Evolutionary conservation across 1,140 invertebrate species (phyloP).

Genomic region (Sinella curviseta): DNA sequence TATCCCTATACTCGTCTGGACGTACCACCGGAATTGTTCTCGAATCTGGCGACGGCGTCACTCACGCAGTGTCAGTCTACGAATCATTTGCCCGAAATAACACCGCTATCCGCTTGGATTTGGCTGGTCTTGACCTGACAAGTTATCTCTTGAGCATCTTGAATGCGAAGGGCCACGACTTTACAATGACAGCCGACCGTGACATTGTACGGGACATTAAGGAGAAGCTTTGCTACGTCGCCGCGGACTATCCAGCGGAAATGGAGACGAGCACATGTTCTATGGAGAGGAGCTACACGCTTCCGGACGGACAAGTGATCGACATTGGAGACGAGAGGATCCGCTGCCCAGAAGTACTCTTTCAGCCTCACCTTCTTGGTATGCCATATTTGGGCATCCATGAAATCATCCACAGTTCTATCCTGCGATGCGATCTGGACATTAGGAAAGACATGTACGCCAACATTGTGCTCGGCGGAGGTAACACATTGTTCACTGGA

Average conservation of each 20-base stretch:
- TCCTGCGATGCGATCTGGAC: conserved; percentile 62
- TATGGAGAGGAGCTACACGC: conserved; percentile 59
- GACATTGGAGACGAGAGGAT: conserved; percentile 67
- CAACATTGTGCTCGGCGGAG: conserved; percentile 65
- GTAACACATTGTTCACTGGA: conserved; percentile 66
- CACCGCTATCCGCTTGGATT: conserved; percentile 74
- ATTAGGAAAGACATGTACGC: conserved; percentile 76
- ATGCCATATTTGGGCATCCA: conserved; percentile 57
- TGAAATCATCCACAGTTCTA: conserved; percentile 61
- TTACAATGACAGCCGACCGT: conserved; percentile 64
- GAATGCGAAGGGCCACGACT: conserved; percentile 71
- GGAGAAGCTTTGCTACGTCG: conserved; percentile 71
- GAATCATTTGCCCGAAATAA: conserved; percentile 76
- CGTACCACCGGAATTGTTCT: conserved; percentile 87
- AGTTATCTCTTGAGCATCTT: conserved; percentile 89
- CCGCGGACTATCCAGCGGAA: conserved; percentile 83
- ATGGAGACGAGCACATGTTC: conserved; percentile 60
- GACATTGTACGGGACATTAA: conserved; percentile 65
- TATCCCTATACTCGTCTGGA: conserved; percentile 82
- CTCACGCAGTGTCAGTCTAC: conserved; percentile 92
- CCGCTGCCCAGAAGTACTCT: conserved; percentile 62
- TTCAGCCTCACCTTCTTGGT: conserved; percentile 62
- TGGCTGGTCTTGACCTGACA: conserved; percentile 85
- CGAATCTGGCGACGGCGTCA: conserved; percentile 90
- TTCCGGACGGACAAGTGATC: conserved; percentile 64